Evolutionary conservation across 2,797 vertebrate genomes (phyloP).

Genomic region (Gadopsis bispinosus): DNA sequence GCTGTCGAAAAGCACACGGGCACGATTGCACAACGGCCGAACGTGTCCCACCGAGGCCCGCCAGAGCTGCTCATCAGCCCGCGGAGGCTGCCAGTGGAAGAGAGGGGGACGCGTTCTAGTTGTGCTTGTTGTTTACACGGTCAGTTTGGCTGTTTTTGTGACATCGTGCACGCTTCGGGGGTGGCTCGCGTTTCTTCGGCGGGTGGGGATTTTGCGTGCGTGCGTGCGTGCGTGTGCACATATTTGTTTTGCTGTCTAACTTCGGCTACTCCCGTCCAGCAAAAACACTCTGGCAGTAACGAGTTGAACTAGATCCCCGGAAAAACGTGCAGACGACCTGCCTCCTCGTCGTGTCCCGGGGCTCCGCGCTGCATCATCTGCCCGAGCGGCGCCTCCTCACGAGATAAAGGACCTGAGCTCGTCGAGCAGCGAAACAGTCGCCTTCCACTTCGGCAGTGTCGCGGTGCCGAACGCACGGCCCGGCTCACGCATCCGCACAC

Average conservation of each 20-base stretch:
- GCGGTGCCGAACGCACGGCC: conserved; percentile 35
- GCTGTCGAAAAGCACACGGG: conserved; percentile 14
- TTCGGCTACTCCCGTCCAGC: neutral
- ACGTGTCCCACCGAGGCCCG: conserved; percentile 60
- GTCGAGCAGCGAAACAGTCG: conserved; percentile 1
- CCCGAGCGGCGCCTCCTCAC: conserved; percentile 1
- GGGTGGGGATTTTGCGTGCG: conserved; percentile 65
- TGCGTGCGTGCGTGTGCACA: conserved; percentile 58
- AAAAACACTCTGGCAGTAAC: neutral
- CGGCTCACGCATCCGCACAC: conserved; percentile 48
- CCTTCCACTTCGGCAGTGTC: conserved; percentile 16
- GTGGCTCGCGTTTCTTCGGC: conserved; percentile 37
- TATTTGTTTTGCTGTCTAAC: conserved; percentile 6
- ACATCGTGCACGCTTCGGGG: conserved; percentile 42
- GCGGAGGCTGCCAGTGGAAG: neutral
- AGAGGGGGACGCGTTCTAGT: neutral
- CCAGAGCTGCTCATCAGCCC: conserved; percentile 21
- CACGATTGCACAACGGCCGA: conserved; percentile 65
- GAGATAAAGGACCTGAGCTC: conserved; percentile 26
- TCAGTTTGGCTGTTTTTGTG: neutral
- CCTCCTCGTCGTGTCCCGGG: no score
- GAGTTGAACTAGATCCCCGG: neutral
- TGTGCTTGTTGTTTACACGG: conserved; percentile 56
- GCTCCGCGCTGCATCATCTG: conserved; percentile 38
- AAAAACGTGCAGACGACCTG: conserved; percentile 1